Percentiles rank a stretch among this genome's conserved stretches.
Evolutionary conservation across 2,888 invertebrate genomes (phyloP).

Genomic region (Cantharis rustica): DNA sequence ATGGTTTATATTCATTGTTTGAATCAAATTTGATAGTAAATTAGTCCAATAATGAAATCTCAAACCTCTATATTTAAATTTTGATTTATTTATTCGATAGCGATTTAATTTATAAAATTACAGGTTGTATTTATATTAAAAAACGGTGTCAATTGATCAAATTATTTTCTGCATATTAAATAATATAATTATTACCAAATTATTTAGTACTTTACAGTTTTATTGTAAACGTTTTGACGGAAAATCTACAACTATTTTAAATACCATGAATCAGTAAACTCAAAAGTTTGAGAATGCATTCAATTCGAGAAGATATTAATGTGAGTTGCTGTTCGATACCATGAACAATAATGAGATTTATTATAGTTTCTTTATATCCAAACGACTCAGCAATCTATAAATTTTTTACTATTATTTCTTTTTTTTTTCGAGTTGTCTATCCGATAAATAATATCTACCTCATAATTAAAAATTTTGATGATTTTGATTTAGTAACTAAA

Average conservation of each 20-base stretch:
- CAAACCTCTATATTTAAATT: not conserved
- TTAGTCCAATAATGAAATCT: not conserved
- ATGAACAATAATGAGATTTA: not conserved
- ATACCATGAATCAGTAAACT: not conserved
- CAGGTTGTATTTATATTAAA: not conserved
- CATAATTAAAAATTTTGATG: not conserved
- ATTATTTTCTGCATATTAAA: not conserved
- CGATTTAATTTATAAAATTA: not conserved
- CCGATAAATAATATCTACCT: not conserved
- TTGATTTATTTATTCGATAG: not conserved
- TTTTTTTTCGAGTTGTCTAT: not conserved
- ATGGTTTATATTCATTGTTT: too few relatives aligned
- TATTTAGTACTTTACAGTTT: not conserved
- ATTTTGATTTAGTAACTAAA: not conserved
- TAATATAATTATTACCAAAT: not conserved
- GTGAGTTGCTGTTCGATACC: not conserved
- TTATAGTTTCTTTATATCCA: not conserved
- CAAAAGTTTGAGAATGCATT: not conserved
- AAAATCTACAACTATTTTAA: not conserved
- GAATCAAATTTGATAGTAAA: too few relatives aligned
- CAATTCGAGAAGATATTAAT: not conserved
- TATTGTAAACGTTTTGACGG: not conserved
- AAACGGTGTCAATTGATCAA: not conserved
- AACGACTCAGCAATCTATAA: not conserved
- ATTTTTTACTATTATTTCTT: not conserved